phyloP scores from a whole-genome alignment of 2,113 vertebrate genomes.

The Phyllostomus hastatus region DNA sequence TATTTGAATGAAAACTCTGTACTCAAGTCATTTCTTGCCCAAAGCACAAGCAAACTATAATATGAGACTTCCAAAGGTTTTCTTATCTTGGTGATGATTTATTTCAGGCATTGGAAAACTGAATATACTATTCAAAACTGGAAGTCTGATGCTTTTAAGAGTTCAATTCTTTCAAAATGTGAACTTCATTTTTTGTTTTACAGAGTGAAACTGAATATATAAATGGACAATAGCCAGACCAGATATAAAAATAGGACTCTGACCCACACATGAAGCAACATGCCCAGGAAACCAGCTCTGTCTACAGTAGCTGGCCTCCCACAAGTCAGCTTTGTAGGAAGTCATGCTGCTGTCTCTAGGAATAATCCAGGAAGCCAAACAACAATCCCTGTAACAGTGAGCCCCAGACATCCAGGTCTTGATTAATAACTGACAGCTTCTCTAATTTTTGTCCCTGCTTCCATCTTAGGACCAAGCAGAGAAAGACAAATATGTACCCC shows the following conservation, averaged over 20 bases:
- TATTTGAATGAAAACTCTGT: conserved; percentile 27
- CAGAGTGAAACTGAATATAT: not conserved
- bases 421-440: not conserved
- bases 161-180: not conserved
- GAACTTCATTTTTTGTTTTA: not conserved
- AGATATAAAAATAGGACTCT: not conserved
- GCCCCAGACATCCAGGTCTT: not conserved
- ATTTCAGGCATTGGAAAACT: conserved; percentile 23
- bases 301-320: not conserved
- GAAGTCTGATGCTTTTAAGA: not conserved
- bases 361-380: not conserved
- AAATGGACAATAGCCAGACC: not conserved
- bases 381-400: not conserved
- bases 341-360: not conserved
- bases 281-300: not conserved
- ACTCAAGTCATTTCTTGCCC: not conserved
- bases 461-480: not conserved
- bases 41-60: conserved; percentile 14
- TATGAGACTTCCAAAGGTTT: conserved; percentile 20
- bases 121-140: conserved; percentile 9
- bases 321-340: not conserved
- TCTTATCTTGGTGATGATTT: conserved; percentile 15
- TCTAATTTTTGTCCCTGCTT: not conserved
- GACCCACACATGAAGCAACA: not conserved
- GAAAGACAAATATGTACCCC: not conserved